Evolutionary conservation across 2,797 vertebrate genomes (phyloP).

Genomic region (Geotrypetes seraphini): DNA sequence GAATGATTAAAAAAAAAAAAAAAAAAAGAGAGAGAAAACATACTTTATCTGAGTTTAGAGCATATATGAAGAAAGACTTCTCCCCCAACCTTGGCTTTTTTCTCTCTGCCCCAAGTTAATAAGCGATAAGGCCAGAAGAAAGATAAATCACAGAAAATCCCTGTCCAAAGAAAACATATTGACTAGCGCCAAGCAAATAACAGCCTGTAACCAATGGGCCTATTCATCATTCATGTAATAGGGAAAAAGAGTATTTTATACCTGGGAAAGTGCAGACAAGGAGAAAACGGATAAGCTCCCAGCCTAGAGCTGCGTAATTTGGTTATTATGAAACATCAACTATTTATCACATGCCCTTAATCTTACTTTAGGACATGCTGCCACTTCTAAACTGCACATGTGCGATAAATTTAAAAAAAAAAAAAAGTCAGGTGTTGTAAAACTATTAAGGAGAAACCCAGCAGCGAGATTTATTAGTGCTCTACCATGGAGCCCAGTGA

Average conservation of each 20-base stretch:
- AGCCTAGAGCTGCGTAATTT: constrained; percentile 55
- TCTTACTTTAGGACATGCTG: constrained; percentile 60
- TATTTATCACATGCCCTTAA: constrained; percentile 61
- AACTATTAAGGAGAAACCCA: constrained; percentile 47
- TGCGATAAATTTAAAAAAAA: too few species aligned
- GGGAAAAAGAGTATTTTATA: constrained; percentile 60
- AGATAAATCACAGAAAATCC: constrained; percentile 66
- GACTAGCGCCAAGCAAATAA: constrained; percentile 70
- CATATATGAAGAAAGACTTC: constrained; percentile 54
- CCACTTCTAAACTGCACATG: constrained; percentile 57
- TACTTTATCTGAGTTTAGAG: constrained; percentile 53
- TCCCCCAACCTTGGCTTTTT: constrained; percentile 57
- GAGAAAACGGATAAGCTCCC: constrained; percentile 50
- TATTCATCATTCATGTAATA: constrained; percentile 68
- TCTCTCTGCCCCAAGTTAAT: constrained; percentile 60
- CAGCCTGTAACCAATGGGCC: constrained; percentile 51
- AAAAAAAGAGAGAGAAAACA: too few species aligned
- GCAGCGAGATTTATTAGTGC: constrained; percentile 34
- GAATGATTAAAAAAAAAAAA: constrained; percentile 55
- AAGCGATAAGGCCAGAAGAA: constrained; percentile 62
- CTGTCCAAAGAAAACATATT: constrained; percentile 74
- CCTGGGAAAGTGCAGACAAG: constrained; percentile 43
- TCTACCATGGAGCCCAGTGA: too few species aligned
- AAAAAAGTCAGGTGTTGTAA: too few species aligned
- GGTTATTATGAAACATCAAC: constrained; percentile 61